Conservation (phyloP, 1,140 invertebrate genomes). For the Steinernema feltiae region DNA sequence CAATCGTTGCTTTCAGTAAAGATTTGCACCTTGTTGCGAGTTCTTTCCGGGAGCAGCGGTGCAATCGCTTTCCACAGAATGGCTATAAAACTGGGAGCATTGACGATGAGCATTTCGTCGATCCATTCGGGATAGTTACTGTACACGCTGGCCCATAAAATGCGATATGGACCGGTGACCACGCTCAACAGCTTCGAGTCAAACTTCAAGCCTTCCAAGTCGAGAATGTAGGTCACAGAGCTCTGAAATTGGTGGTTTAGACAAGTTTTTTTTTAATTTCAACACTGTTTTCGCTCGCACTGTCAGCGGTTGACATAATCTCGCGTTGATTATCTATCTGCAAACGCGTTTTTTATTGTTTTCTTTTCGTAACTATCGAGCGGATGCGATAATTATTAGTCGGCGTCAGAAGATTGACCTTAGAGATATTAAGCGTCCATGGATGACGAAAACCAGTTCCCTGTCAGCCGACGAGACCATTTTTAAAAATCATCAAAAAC, state of each 20-base stretch:
- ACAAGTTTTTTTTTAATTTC: not conserved
- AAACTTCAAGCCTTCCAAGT: conserved; percentile 38
- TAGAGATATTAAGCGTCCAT: no score
- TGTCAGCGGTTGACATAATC: no score
- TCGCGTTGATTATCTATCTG: no score
- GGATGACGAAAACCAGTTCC: no score
- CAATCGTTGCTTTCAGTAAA: conserved; percentile 28
- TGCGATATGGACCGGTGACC: conserved; percentile 39
- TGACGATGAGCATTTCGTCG: conserved; percentile 30
- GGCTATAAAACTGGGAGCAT: conserved; percentile 36
- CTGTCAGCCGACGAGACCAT: no score
- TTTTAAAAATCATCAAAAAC: no score
- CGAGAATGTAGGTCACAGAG: conserved; percentile 39
- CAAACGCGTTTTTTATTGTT: no score
- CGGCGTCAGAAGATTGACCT: no score
- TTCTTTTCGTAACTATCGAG: no score
- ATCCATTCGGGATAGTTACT: conserved; percentile 43
- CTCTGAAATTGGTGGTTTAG: conserved; percentile 12
- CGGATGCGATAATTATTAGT: no score
- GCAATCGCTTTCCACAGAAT: conserved; percentile 37
- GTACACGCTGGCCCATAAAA: conserved; percentile 39
- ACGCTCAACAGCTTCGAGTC: conserved; percentile 31
- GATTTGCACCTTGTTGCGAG: conserved; percentile 34
- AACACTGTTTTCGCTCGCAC: no score
- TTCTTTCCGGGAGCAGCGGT: conserved; percentile 36